Evolutionary conservation across 2,797 vertebrate species (phyloP), one percentile per base, ranked within the genome.

Genomic region (Oreochromis grahami): DNA sequence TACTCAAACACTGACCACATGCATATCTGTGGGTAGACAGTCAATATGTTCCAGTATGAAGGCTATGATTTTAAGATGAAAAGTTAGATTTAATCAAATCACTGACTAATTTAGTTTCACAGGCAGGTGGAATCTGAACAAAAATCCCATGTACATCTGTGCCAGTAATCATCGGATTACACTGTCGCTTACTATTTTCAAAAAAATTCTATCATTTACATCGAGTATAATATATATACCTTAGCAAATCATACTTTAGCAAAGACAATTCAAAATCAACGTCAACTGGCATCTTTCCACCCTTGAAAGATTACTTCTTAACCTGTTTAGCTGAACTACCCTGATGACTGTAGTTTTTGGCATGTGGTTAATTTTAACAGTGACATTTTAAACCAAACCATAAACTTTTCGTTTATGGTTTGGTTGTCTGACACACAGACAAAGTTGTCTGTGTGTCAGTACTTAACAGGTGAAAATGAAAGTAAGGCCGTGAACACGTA

Each of bases 41-140:
- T 88, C 84, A 86, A 82, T 81, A 76, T 81, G 85, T 86, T 87
- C 76, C 38, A 77, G 77, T 81, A 72, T 65, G 32, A 84, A 94
- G 89, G 86, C 87, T 87, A 87, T 90, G 78, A 93, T 93, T 93
- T 88, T 55, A 76, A 26, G 32, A 80, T 43, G 50, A 58, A 82
- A 85, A 68, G 80, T 21, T 26, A 10, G 19, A 76, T 84, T 78
- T 55, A 79, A 86, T 79, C 29, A 80, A 84, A 90, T 77, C 8
- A 8, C 11, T 0, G 2, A 53, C 87, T 86, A 82, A 91, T 89
- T 87, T 11, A 7, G 68, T 76, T 86, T 77, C 19, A 48, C 65
- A 76, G 29, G 78, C 84, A 91, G 84, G 89, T 91, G 91, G 58
- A 90, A 80, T 34, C 3, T 15, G 19, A 84, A 78, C 50, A 24